Conservation (phyloP, 1,140 invertebrate species). For the Melitaea cinxia region DNA sequence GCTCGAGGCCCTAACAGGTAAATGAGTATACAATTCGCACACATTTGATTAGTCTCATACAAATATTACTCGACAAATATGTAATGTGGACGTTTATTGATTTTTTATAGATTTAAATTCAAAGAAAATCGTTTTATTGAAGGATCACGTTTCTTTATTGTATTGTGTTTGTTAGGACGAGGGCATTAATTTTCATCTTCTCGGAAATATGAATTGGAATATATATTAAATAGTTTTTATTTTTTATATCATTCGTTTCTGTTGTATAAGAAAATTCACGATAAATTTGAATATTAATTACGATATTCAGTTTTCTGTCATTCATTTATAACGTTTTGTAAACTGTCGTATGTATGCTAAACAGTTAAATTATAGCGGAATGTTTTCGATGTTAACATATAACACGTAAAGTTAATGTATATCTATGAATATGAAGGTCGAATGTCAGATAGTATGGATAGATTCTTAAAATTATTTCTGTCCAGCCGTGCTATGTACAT, state of each 20-base stretch:
- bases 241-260: too few relatives aligned
- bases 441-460: too few relatives aligned
- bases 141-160: not conserved
- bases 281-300: too few relatives aligned
- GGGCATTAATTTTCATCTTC: not conserved
- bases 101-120: not conserved
- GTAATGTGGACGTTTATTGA: slow-evolving; percentile 3
- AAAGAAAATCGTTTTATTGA: not conserved
- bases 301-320: too few relatives aligned
- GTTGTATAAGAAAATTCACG: too few relatives aligned
- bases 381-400: slow-evolving; percentile 15
- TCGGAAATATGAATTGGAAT: not conserved
- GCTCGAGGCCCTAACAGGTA: slow-evolving; percentile 52
- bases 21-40: slow-evolving; percentile 44
- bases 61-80: slow-evolving; percentile 51
- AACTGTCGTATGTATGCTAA: slow-evolving; percentile 8
- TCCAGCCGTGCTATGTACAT: too few relatives aligned
- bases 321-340: not conserved
- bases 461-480: too few relatives aligned
- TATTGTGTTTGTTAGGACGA: too few relatives aligned
- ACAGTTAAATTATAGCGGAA: slow-evolving; percentile 13
- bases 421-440: too few relatives aligned
- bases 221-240: too few relatives aligned
- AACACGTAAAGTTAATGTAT: too few relatives aligned
- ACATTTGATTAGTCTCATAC: slow-evolving; percentile 41